phyloP scores from a whole-genome alignment of 2,113 vertebrate genomes.

The Neoarius graeffei region DNA sequence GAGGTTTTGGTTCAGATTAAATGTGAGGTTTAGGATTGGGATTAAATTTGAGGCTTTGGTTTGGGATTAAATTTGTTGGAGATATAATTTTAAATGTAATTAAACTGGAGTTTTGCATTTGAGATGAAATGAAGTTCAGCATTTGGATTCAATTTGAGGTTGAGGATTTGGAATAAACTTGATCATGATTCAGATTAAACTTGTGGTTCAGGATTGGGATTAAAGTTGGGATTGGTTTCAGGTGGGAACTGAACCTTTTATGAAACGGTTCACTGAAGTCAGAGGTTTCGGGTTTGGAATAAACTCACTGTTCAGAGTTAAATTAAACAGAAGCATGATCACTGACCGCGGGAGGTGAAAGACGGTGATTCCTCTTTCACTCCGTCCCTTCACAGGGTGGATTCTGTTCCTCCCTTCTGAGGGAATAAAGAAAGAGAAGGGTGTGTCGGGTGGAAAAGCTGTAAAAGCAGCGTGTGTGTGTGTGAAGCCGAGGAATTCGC shows the following conservation, averaged over 20 bases:
- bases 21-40: neutral
- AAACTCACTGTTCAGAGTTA: neutral
- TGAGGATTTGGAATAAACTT: neutral
- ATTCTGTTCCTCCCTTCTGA: neutral
- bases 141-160: neutral
- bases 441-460: neutral
- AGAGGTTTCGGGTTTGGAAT: neutral
- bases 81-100: neutral
- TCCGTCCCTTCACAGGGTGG: neutral
- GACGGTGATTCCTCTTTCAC: too few species aligned
- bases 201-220: neutral
- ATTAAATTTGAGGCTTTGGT: neutral
- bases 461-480: neutral
- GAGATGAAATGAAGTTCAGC: neutral
- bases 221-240: neutral
- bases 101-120: neutral
- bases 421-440: neutral
- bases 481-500: conserved; percentile 5
- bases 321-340: neutral
- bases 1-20: neutral
- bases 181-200: neutral
- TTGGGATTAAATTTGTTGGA: neutral
- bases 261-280: neutral
- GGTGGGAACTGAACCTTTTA: neutral
- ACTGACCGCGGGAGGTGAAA: neutral